Evolutionary conservation across 2,797 vertebrate genomes (phyloP), one percentile per base, ranked within the genome.

Genomic region (Thalassophryne amazonica): DNA sequence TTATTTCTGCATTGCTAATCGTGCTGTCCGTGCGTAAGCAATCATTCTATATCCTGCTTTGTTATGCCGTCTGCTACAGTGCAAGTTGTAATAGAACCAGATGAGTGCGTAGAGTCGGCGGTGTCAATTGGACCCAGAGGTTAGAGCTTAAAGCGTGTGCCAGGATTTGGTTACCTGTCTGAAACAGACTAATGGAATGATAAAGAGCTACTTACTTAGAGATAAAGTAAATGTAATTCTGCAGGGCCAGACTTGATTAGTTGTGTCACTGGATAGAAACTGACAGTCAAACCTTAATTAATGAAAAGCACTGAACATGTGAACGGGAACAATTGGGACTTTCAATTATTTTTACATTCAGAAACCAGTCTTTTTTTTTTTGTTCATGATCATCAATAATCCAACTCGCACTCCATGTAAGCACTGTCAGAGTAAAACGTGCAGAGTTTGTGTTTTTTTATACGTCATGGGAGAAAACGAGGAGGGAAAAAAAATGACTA

Each of bases 111-210:
- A 61, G 60, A 70, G 73, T 76, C 73, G 71, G 48, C 10, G 70
- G 85, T 88, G 85, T 90, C 88, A 88, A 85, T 64, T 89, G 69
- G 73, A 86, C 80, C 67, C 60, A 55, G 65, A 72, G 55, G 61
- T 86, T 65, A 64, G 66, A 63, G 68, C 76, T 76, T 81, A 73
- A 72, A 56, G 60, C 53, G 20, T 54, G 66, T 58, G 72, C 73
- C 69, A 18, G 80, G 77, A 64, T 90, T 81, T 67, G 41, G 78
- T 90, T 90, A 88, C 87, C 63, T 68, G 64, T 87, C 72, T 39
- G 5, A 72, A 73, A 50, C 68, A 69, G 58, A 79, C 76, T 68
- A 69, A 73, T 57, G 59, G 59, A 82, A 77, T 68, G 64, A 84
- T 78, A 69, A 74, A 76, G 42, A 50, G 51, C 42, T 32, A 38